phyloP scores from a whole-genome alignment of 2,888 invertebrate genomes.

The Cactoblastis cactorum region DNA sequence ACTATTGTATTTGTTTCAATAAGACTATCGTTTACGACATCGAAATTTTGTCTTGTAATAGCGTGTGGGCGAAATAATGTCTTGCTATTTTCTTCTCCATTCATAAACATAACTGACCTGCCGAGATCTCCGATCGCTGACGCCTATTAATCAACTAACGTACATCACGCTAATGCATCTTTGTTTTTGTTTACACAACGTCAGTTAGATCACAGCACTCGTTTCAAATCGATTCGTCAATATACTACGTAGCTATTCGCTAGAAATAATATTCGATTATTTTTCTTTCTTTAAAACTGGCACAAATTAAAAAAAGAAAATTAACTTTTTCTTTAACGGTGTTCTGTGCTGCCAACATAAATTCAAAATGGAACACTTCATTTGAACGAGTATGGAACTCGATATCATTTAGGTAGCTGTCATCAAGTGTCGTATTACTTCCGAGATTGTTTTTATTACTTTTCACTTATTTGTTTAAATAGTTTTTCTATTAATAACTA shows the following conservation, averaged over 20 bases:
- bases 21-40: constrained; percentile 12
- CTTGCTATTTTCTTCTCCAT: constrained; percentile 38
- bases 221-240: constrained; percentile 7
- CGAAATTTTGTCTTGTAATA: constrained; percentile 13
- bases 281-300: constrained; percentile 16
- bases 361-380: constrained; percentile 56
- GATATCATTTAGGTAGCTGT: constrained; percentile 72
- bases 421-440: constrained; percentile 51
- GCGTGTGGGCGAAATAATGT: constrained; percentile 38
- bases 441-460: constrained; percentile 30
- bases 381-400: constrained; percentile 48
- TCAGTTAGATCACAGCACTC: constrained; percentile 28
- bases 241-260: background rate
- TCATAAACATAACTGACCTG: constrained; percentile 37
- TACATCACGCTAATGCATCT: constrained; percentile 56
- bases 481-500: no score
- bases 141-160: constrained; percentile 44
- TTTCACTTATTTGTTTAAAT: no score
- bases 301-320: constrained; percentile 17
- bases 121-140: constrained; percentile 39
- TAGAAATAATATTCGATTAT: background rate
- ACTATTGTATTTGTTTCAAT: constrained; percentile 7
- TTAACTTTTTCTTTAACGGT: constrained; percentile 3
- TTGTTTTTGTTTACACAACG: constrained; percentile 61
- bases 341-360: constrained; percentile 7